Evolutionary conservation across 1,140 invertebrate species (phyloP).

Genomic region (Chelonus insularis): DNA sequence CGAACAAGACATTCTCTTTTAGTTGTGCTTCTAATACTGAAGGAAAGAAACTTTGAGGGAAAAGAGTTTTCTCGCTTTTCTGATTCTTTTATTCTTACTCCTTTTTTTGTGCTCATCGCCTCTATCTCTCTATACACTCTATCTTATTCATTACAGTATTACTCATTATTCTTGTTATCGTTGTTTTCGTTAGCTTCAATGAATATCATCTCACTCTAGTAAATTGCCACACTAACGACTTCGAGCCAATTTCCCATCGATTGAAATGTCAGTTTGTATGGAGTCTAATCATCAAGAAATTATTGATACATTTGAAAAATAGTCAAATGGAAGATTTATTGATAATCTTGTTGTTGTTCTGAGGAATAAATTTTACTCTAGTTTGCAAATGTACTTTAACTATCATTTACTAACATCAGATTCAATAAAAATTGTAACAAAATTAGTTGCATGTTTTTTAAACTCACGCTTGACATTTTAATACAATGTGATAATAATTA

Average conservation of each 20-base stretch:
- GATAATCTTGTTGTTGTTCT: too few relatives aligned
- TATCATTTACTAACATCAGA: too few relatives aligned
- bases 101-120: neutral
- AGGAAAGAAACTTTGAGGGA: slow-evolving; percentile 50
- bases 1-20: slow-evolving; percentile 26
- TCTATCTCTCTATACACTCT: slow-evolving; percentile 9
- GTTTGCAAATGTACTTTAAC: too few relatives aligned
- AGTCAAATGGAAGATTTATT: too few relatives aligned
- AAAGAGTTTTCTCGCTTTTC: slow-evolving; percentile 39
- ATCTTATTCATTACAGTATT: neutral
- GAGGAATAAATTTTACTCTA: too few relatives aligned
- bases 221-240: slow-evolving; percentile 29
- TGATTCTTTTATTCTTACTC: slow-evolving; percentile 19
- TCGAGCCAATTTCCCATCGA: slow-evolving; percentile 28
- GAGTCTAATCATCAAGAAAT: too few relatives aligned
- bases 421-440: too few relatives aligned
- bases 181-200: neutral
- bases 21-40: slow-evolving; percentile 14
- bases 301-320: too few relatives aligned
- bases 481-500: too few relatives aligned
- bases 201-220: slow-evolving; percentile 11
- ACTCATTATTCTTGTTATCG: slow-evolving; percentile 4
- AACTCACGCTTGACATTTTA: too few relatives aligned
- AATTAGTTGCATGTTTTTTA: too few relatives aligned
- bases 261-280: slow-evolving; percentile 16